Evolutionary conservation across 2,113 vertebrate genomes (phyloP), one percentile per base, ranked within the genome.

Genomic region (Aviceda subcristata): DNA sequence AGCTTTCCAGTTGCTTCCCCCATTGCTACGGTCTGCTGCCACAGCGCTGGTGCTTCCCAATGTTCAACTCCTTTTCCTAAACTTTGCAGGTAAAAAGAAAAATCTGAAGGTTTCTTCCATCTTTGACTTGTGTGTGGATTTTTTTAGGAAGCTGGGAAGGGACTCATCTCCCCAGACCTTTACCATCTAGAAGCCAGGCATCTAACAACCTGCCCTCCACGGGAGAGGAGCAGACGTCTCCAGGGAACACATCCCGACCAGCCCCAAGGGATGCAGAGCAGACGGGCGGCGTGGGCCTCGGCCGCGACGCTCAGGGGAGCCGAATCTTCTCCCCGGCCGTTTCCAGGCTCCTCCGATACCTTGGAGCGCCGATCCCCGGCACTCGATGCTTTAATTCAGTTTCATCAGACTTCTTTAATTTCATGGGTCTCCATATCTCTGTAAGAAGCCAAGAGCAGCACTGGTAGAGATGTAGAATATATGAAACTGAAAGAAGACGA

Each of bases 101-200:
- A n/a, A 36, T 3, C 39, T 8, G 14, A 56, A 48, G 18, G 4
- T 4, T 0, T 3, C 22, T 43, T 62, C 39, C 4, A 55, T 15
- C 34, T 57, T 67, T 45, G 36, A 20, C 26, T 62, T 13, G 27
- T 20, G 10, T 19, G 60, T 78, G 36, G 53, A 34, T 30, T 64
- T 59, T 59, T 34, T 38, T 34, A 38, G 57, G 82, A 55, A 50
- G 41, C 53, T 62, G 46, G 59, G 82, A 53, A 43, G 18, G 26
- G 46, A 13, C 30, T 43, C 39, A 55, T 5, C 10, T 21, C 20
- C 8, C 46, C 23, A 30, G 2, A 38, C 16, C 48, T 15, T 15
- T 38, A 43, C 26, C 36, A 22, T 8, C 39, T 17, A 34, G 32
- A 66, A 45, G 43, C 7, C 38, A 21, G 26, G 14, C 5, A 6